Percentiles rank a stretch among this genome's conserved stretches.
Conservation (phyloP, 2,113 vertebrate genomes). For the Telmatochromis sp. region DNA sequence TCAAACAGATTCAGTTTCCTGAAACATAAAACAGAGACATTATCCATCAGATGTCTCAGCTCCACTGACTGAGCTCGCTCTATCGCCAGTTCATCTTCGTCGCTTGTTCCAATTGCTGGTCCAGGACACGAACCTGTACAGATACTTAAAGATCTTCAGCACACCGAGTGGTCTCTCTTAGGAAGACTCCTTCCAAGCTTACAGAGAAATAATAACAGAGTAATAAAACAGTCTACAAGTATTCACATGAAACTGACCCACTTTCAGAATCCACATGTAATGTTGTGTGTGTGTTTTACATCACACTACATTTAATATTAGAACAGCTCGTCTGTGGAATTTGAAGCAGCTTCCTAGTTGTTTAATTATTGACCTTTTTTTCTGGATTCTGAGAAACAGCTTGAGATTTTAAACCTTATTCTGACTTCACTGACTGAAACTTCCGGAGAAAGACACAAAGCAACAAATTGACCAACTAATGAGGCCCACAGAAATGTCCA, state of each 20-base stretch:
- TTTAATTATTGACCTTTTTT: background rate
- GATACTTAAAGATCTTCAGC: background rate
- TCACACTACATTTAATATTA: background rate
- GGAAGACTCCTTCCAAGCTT: background rate
- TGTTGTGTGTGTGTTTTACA: background rate
- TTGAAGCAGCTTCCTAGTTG: background rate
- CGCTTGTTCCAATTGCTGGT: accelerated
- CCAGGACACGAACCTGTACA: background rate
- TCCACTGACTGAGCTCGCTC: background rate
- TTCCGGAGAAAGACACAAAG: background rate
- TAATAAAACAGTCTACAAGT: background rate
- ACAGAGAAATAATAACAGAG: background rate
- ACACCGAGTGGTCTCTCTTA: background rate
- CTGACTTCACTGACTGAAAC: background rate
- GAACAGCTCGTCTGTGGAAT: accelerated
- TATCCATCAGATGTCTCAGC: background rate
- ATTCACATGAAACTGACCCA: background rate
- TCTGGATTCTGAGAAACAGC: background rate
- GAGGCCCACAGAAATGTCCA: background rate
- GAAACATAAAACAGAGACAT: background rate
- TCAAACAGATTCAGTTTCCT: background rate
- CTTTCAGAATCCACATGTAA: accelerated
- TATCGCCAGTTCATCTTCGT: background rate
- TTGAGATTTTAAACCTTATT: background rate
- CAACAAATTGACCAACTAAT: background rate